Percentiles rank a stretch among this genome's conserved stretches.
Evolutionary conservation across 1,140 invertebrate genomes (phyloP).

Genomic region (Diachasma alloeum): DNA sequence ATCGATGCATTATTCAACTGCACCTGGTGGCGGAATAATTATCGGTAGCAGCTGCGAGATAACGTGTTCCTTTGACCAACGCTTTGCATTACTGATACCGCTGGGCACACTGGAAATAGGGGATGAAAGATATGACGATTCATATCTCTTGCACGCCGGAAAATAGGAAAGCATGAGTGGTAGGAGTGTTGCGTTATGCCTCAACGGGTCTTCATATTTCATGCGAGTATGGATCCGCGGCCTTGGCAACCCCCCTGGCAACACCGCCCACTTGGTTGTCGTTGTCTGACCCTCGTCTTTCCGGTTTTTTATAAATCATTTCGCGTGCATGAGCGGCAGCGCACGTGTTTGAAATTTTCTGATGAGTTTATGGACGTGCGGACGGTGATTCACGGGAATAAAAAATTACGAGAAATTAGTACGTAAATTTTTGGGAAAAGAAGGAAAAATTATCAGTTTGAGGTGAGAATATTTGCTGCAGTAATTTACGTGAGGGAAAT

Average conservation of each 20-base stretch:
- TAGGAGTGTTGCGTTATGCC: neutral
- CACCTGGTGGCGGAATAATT: neutral
- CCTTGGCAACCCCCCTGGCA: neutral
- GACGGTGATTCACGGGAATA: too few relatives aligned
- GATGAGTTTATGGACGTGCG: too few relatives aligned
- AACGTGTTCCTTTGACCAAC: neutral
- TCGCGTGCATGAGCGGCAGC: neutral
- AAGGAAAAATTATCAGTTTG: too few relatives aligned
- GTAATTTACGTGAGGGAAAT: too few relatives aligned
- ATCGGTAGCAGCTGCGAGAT: neutral
- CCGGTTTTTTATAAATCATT: constrained; percentile 8
- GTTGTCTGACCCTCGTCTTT: constrained; percentile 1
- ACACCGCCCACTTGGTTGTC: neutral
- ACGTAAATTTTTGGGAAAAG: too few relatives aligned
- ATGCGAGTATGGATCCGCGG: neutral
- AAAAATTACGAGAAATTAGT: too few relatives aligned
- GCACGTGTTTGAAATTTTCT: neutral
- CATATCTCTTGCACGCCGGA: constrained; percentile 54
- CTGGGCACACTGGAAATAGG: constrained; percentile 15
- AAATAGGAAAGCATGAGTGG: constrained; percentile 50
- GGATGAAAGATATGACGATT: constrained; percentile 42
- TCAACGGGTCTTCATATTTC: neutral
- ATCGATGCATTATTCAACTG: too few relatives aligned
- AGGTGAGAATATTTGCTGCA: too few relatives aligned
- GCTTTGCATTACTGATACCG: neutral